Conservation (phyloP, 2,888 invertebrate species). For the Teleiodes luculella region DNA sequence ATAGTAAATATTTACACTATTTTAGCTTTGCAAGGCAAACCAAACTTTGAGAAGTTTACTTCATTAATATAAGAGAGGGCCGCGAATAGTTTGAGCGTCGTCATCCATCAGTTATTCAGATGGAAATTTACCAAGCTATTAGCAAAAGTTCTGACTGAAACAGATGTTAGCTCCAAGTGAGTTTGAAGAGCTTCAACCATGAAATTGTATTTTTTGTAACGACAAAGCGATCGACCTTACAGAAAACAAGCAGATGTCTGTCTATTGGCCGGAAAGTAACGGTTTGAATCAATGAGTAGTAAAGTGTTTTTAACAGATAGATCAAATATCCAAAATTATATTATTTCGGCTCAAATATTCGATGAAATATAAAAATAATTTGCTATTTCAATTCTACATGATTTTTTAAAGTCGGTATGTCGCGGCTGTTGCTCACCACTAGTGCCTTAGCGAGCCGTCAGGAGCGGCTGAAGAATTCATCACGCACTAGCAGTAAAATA, state of each 20-base stretch:
- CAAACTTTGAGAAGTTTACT: slow-evolving; percentile 27
- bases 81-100: slow-evolving; percentile 20
- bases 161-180: background rate
- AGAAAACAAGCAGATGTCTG: background rate
- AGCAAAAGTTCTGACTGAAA: background rate
- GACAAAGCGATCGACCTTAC: background rate
- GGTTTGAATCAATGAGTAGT: too few species aligned
- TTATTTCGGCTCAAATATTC: too few species aligned
- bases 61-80: slow-evolving; percentile 30
- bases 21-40: slow-evolving; percentile 26
- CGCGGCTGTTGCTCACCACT: too few species aligned
- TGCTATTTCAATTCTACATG: too few species aligned
- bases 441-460: too few species aligned
- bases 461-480: too few species aligned
- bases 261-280: background rate
- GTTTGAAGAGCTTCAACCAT: background rate
- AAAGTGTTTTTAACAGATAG: too few species aligned
- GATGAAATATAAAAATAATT: too few species aligned
- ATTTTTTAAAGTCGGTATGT: too few species aligned
- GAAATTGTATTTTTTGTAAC: background rate
- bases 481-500: too few species aligned
- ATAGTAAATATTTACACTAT: slow-evolving; percentile 33
- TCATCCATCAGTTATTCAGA: slow-evolving; percentile 27
- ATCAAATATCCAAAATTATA: too few species aligned
- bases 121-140: slow-evolving; percentile 18